These are phyloP conservation scores for Pocota personata DNA, from an alignment of 2,888 invertebrate genomes.

Conservation along the genomic window DNA sequence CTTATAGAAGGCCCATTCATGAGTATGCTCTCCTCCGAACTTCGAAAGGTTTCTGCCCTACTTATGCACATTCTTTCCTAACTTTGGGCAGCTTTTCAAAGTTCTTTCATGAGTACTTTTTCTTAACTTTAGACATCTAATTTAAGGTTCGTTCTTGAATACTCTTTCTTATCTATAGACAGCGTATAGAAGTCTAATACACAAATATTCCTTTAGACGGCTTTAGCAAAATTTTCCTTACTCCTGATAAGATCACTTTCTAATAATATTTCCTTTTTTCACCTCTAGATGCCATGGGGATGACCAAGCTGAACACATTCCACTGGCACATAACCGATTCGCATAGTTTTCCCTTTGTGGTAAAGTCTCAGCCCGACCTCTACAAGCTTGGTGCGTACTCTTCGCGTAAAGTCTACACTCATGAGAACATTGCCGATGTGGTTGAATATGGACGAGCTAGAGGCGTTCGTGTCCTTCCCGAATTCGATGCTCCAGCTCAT, in stretches of 20 bases:
- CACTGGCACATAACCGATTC: slow-evolving; percentile 98
- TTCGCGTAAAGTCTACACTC: slow-evolving; percentile 87
- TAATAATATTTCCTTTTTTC: neutral
- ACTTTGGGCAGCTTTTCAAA: too few relatives aligned
- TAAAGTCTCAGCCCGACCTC: slow-evolving; percentile 88
- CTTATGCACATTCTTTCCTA: too few relatives aligned
- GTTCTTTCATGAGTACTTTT: too few relatives aligned
- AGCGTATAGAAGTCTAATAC: too few relatives aligned
- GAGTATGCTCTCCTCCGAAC: too few relatives aligned
- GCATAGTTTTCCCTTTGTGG: slow-evolving; percentile 95
- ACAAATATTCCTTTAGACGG: neutral
- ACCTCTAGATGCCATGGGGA: slow-evolving; percentile 91
- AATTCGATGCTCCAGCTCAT: slow-evolving; percentile 96
- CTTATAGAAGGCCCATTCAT: too few relatives aligned
- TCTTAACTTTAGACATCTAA: too few relatives aligned
- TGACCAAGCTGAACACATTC: slow-evolving; percentile 95
- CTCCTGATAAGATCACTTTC: neutral
- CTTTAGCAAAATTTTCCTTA: neutral
- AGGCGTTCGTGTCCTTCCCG: slow-evolving; percentile 94
- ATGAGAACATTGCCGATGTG: slow-evolving; percentile 84
- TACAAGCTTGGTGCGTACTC: slow-evolving; percentile 91
- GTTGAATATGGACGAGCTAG: slow-evolving; percentile 88
- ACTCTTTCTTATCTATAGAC: too few relatives aligned
- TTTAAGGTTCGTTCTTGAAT: too few relatives aligned
- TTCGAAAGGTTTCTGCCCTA: too few relatives aligned